Evolutionary conservation across 2,797 vertebrate species (phyloP).

Genomic region (Triplophysa bombifrons): DNA sequence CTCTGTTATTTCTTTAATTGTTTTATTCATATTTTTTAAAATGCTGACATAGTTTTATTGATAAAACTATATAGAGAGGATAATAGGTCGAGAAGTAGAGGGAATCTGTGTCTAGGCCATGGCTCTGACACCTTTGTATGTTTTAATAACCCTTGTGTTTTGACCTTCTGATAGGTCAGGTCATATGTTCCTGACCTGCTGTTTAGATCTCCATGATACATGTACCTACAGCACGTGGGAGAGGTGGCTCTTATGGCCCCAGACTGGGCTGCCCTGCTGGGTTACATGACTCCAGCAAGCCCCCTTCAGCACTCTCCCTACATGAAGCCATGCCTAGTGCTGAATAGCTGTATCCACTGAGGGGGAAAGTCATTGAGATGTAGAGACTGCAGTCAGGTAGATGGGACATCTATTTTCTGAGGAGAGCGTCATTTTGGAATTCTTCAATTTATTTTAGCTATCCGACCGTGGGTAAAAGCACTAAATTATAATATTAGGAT

Average conservation of each 20-base stretch:
- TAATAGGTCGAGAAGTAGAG: too few relatives aligned
- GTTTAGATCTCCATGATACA: slow-evolving; percentile 2
- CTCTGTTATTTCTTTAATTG: too few relatives aligned
- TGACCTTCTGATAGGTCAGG: slow-evolving; percentile 48
- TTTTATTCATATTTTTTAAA: too few relatives aligned
- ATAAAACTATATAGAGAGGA: too few relatives aligned
- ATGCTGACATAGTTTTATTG: too few relatives aligned
- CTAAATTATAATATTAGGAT: background rate
- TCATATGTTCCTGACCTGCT: slow-evolving; percentile 17
- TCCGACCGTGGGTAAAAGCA: background rate
- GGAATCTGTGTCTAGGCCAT: background rate
- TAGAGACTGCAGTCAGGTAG: background rate
- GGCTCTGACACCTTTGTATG: background rate
- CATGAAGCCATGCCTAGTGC: background rate
- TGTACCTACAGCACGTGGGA: slow-evolving; percentile 18
- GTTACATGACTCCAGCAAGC: slow-evolving; percentile 21
- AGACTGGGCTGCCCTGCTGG: slow-evolving; percentile 31
- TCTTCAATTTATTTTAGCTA: background rate
- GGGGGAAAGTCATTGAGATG: background rate
- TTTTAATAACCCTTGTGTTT: slow-evolving; percentile 1
- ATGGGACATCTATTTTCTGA: background rate
- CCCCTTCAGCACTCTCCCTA: slow-evolving; percentile 3
- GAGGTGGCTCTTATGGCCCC: slow-evolving; percentile 37
- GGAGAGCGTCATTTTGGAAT: background rate
- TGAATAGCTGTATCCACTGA: slow-evolving; percentile 21